Conservation (phyloP, 2,113 vertebrate species). For the Pionites leucogaster region DNA sequence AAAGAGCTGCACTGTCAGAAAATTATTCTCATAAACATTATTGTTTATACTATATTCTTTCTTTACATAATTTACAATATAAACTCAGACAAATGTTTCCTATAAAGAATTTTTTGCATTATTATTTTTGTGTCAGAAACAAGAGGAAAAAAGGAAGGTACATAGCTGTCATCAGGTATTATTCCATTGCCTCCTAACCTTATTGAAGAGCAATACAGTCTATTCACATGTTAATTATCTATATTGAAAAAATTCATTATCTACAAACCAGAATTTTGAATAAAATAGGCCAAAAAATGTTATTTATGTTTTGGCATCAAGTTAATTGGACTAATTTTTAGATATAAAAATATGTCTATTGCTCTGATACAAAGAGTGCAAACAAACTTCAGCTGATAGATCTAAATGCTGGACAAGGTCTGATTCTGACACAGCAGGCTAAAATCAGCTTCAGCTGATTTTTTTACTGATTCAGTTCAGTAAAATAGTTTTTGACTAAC, state of each 20-base stretch:
- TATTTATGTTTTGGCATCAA: not conserved
- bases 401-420: not conserved
- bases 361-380: not conserved
- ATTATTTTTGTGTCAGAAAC: not conserved
- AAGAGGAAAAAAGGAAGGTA: not conserved
- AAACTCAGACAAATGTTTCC: not conserved
- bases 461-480: not conserved
- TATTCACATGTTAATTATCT: conserved; percentile 14
- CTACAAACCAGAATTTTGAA: not conserved
- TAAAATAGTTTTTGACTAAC: not conserved
- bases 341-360: not conserved
- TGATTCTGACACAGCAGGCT: not conserved
- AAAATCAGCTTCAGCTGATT: not conserved
- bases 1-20: not conserved
- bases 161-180: not conserved
- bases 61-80: not conserved
- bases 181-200: not conserved
- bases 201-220: not conserved
- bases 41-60: not conserved
- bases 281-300: not conserved
- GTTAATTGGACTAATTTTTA: not conserved
- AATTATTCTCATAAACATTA: not conserved
- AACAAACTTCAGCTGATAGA: not conserved
- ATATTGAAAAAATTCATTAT: not conserved
- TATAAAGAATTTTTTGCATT: not conserved